A percentile compares a stretch with the other conserved stretches of the same genome.
phyloP scores from a whole-genome alignment of 2,113 vertebrate genomes.

The Pomatostomus ruficeps region DNA sequence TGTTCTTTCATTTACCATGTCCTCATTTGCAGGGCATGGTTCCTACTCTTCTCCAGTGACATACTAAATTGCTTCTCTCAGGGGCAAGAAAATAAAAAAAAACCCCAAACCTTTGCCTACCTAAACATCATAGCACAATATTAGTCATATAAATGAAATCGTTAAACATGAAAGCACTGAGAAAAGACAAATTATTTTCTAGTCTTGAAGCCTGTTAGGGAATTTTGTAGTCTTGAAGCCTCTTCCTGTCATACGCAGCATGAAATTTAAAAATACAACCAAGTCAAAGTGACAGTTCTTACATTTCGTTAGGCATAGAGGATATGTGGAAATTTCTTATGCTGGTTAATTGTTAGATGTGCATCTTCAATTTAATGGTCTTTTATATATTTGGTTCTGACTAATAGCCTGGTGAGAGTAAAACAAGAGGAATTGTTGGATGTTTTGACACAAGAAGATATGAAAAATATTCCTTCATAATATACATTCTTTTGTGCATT shows the following conservation, averaged over 20 bases:
- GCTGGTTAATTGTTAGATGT: not conserved
- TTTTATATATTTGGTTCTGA: not conserved
- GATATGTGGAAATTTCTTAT: not conserved
- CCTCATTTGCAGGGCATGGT: not conserved
- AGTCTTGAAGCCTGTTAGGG: not conserved
- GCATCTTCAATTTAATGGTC: not conserved
- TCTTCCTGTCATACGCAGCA: not conserved
- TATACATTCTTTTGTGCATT: not conserved
- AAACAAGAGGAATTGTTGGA: not conserved
- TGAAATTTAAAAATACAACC: not conserved
- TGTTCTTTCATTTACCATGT: not conserved
- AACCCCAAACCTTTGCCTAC: not conserved
- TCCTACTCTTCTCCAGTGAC: not conserved
- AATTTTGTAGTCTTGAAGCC: not conserved
- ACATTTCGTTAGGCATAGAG: not conserved
- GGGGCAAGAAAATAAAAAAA: not conserved
- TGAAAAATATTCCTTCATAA: not conserved
- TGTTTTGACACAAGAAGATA: not conserved
- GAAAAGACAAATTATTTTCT: not conserved
- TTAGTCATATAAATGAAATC: not conserved
- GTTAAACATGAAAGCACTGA: not conserved
- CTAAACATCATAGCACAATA: not conserved
- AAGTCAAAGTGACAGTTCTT: not conserved
- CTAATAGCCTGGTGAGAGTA: not conserved
- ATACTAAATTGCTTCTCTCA: not conserved